A percentile compares a stretch with the other conserved stretches of the same genome.
phyloP scores from a whole-genome alignment of 2,888 invertebrate species.

The Dastarcus helophoroides region DNA sequence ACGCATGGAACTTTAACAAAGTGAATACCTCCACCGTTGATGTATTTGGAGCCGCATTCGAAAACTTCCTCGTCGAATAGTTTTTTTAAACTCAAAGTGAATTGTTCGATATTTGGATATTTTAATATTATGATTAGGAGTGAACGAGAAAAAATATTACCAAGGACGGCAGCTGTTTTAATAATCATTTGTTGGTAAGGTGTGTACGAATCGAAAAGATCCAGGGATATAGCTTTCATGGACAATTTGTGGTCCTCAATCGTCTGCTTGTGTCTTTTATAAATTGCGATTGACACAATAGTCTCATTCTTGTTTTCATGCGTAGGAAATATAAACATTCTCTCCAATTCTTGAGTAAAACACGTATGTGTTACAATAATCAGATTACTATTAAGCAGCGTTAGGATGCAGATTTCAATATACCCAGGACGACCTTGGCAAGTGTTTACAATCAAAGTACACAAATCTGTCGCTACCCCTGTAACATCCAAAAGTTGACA shows the following conservation, averaged over 20 bases:
- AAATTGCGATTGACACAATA: conserved; percentile 14
- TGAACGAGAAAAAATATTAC: conserved; percentile 42
- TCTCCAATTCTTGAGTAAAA: conserved; percentile 1
- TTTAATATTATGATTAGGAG: conserved; percentile 44
- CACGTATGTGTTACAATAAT: conserved; percentile 30
- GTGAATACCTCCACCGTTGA: conserved; percentile 15
- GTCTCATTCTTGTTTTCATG: conserved; percentile 1
- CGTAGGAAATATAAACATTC: conserved; percentile 4
- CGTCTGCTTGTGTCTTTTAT: conserved; percentile 10
- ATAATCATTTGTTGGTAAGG: conserved; percentile 49
- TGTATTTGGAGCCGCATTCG: conserved; percentile 39
- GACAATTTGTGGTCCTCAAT: conserved; percentile 22
- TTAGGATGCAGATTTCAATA: conserved; percentile 42
- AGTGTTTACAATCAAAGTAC: conserved; percentile 37
- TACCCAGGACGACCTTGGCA: conserved; percentile 44
- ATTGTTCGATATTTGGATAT: conserved; percentile 39
- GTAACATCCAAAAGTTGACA: conserved; percentile 50
- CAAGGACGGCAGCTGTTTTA: conserved; percentile 49
- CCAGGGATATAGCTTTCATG: conserved; percentile 41
- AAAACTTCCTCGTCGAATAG: conserved; percentile 45
- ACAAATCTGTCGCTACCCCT: conserved; percentile 44
- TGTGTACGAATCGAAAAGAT: conserved; percentile 44
- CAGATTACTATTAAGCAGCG: conserved; percentile 41
- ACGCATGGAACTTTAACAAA: conserved; percentile 12
- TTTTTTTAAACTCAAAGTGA: conserved; percentile 38